Percentiles rank a stretch among this genome's conserved stretches.
Evolutionary conservation across 2,113 vertebrate genomes (phyloP).

Genomic region (Rhipidura dahli): DNA sequence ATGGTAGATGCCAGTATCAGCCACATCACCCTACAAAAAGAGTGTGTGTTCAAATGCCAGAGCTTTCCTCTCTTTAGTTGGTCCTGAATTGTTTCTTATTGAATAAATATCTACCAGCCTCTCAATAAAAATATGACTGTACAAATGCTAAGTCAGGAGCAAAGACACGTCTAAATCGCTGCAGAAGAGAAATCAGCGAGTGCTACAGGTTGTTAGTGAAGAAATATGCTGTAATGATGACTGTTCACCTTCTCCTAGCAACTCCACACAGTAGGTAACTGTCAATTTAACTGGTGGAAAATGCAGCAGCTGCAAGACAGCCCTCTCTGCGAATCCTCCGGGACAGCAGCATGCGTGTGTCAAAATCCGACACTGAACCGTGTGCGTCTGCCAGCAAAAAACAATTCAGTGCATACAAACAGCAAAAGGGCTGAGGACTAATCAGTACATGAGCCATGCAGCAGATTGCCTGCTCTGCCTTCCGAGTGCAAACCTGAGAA

Average conservation of each 20-base stretch:
- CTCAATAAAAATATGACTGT: slow-evolving; percentile 19
- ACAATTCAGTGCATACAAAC: slow-evolving; percentile 12
- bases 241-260: slow-evolving; percentile 83
- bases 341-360: slow-evolving; percentile 5
- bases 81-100: slow-evolving; percentile 50
- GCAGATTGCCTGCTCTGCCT: slow-evolving; percentile 46
- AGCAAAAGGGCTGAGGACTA: slow-evolving; percentile 36
- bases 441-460: neutral
- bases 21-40: slow-evolving; percentile 64
- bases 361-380: slow-evolving; percentile 18
- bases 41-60: slow-evolving; percentile 60
- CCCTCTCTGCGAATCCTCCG: slow-evolving; percentile 22
- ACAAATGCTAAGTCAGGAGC: slow-evolving; percentile 1
- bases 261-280: slow-evolving; percentile 76
- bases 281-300: slow-evolving; percentile 67
- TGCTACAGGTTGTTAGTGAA: slow-evolving; percentile 77
- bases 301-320: slow-evolving; percentile 68
- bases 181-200: slow-evolving; percentile 55
- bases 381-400: slow-evolving; percentile 17
- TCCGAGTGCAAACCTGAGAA: slow-evolving; percentile 14
- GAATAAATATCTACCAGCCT: slow-evolving; percentile 47
- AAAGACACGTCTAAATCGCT: slow-evolving; percentile 20
- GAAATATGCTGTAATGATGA: slow-evolving; percentile 66
- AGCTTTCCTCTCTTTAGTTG: slow-evolving; percentile 55
- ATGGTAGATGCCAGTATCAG: slow-evolving; percentile 65